phyloP scores from a whole-genome alignment of 2,113 vertebrate genomes.

The Caranx melampygus region DNA sequence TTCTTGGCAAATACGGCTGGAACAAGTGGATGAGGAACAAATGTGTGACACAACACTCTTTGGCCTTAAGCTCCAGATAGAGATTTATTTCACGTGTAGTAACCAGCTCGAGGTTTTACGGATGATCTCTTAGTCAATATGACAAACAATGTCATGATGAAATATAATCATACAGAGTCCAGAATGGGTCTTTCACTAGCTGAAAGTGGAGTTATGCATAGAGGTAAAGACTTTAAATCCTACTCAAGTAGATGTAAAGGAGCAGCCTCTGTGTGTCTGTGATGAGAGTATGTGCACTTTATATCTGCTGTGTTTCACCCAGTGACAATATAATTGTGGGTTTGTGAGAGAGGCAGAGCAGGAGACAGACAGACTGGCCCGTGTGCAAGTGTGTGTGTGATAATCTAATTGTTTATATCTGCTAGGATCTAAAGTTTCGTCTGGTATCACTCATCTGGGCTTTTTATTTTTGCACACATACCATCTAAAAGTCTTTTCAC shows the following conservation, averaged over 20 bases:
- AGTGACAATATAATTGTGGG: constrained; percentile 45
- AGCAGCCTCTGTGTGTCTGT: not conserved
- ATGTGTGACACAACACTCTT: constrained; percentile 32
- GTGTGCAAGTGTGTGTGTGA: constrained; percentile 24
- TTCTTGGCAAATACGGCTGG: constrained; percentile 39
- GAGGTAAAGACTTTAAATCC: not conserved
- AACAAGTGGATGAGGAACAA: constrained; percentile 53
- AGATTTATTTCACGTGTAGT: constrained; percentile 42
- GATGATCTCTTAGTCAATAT: not conserved
- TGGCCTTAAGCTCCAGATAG: not conserved
- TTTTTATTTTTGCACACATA: not conserved
- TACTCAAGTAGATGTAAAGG: not conserved
- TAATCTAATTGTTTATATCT: constrained; percentile 57
- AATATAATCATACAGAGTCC: not conserved
- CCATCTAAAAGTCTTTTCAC: constrained; percentile 21
- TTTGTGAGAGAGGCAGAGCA: constrained; percentile 1
- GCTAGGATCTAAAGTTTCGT: constrained; percentile 35
- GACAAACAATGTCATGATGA: constrained; percentile 20
- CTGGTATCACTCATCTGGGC: constrained; percentile 54
- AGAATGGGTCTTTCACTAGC: not conserved
- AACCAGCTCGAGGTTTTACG: constrained; percentile 23
- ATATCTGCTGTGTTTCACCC: constrained; percentile 48
- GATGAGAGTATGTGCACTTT: not conserved
- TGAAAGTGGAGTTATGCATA: not conserved
- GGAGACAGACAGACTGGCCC: constrained; percentile 4